Evolutionary conservation across 2,888 invertebrate species (phyloP), one percentile per base, ranked within the genome.

Genomic region (Amphipoea oculea): DNA sequence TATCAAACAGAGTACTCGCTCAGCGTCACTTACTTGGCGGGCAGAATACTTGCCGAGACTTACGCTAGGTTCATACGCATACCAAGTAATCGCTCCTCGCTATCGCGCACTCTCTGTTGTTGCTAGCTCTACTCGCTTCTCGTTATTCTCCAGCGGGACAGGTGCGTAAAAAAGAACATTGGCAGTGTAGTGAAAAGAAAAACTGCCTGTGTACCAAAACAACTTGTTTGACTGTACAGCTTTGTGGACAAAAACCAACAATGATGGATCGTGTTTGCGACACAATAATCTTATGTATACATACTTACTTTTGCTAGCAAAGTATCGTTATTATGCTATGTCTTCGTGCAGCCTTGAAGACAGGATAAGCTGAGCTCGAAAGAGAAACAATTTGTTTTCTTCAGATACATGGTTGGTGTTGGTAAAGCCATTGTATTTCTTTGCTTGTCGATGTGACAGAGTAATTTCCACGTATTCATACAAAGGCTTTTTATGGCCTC

Each of bases 231-330:
- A 73, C 36, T 85, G 83, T 79, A 82, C 78, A 82, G 82, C 84
- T 85, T 87, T 88, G 79, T 84, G 82, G 86, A 77, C 89, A 91
- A 92, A 91, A 92, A 91, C 90, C 86, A 90, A 86, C 89, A 87
- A 86, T 91, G 91, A 92, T 92, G 90, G 91, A 92, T 92, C 78
- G 82, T 82, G 87, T 81, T 83, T 79, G 84, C 82, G 84, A 86
- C 76, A 83, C 82, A 84, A 82, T 82, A 84, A 86, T 87, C 86
- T 79, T 81, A 79, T 77, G 78, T 85, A 76, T 77, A 86, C 78
- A 66, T 65, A 76, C 68, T 71, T 78, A 71, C 54, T 73, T 78
- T 73, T 60, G 62, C 73, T 76, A 45, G 45, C 76, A 86, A 87
- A 81, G 67, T 86, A 79, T 65, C 65, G 42, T 67, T 83, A 66